phyloP scores from a whole-genome alignment of 1,140 invertebrate species.

The Maconellicoccus hirsutus region DNA sequence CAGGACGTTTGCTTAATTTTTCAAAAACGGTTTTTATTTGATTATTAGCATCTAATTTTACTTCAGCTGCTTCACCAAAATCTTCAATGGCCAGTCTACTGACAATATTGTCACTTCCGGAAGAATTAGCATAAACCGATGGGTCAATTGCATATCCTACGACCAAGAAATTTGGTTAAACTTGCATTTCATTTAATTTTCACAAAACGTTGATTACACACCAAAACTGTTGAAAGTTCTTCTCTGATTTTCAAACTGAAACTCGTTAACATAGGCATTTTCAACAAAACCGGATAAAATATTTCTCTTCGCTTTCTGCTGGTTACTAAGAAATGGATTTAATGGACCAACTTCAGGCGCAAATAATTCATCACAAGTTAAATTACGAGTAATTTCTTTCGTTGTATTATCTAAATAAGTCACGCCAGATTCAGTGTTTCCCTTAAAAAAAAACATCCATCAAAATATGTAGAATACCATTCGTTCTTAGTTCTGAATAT shows the following conservation, averaged over 20 bases:
- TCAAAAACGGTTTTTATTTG: conserved; percentile 80
- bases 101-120: conserved; percentile 36
- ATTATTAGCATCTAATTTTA: neutral
- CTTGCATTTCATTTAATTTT: conserved; percentile 12
- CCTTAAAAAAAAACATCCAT: neutral
- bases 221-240: conserved; percentile 88
- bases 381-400: conserved; percentile 78
- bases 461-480: too few species aligned
- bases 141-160: conserved; percentile 90
- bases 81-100: conserved; percentile 48
- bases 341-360: conserved; percentile 81
- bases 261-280: conserved; percentile 86
- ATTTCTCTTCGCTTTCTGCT: conserved; percentile 77
- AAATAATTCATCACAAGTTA: conserved; percentile 91
- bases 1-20: conserved; percentile 51
- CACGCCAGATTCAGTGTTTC: neutral
- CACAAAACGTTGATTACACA: conserved; percentile 33
- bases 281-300: conserved; percentile 92
- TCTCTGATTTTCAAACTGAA: conserved; percentile 97
- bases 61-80: conserved; percentile 48
- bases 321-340: conserved; percentile 82
- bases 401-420: conserved; percentile 50
- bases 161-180: too few species aligned
- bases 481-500: conserved; percentile 21
- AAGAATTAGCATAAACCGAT: conserved; percentile 50